Evolutionary conservation across 1,140 invertebrate genomes (phyloP).

Genomic region (Drosophila ambigua): DNA sequence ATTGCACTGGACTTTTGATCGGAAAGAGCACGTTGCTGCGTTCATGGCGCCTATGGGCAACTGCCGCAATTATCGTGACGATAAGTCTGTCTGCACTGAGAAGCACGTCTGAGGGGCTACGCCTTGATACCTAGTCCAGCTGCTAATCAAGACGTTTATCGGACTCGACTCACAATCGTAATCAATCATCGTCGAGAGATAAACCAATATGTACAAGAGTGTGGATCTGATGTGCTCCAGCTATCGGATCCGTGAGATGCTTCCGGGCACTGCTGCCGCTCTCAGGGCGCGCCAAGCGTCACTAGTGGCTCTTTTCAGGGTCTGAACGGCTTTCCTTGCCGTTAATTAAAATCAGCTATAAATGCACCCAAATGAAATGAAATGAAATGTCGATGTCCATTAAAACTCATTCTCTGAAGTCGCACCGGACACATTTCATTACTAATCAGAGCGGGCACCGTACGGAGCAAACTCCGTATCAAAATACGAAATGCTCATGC

Average conservation of each 20-base stretch:
- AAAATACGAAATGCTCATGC: constrained; percentile 50
- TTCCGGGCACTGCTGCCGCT: constrained; percentile 49
- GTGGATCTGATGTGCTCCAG: constrained; percentile 57
- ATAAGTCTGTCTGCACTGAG: not conserved
- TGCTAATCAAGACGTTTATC: constrained; percentile 64
- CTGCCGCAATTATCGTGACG: constrained; percentile 31
- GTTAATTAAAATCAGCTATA: constrained; percentile 46
- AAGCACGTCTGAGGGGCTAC: constrained; percentile 31
- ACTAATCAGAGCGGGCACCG: constrained; percentile 64
- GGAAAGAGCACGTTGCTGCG: constrained; percentile 28
- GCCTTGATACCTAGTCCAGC: constrained; percentile 31
- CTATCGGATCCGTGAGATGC: constrained; percentile 42
- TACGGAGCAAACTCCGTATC: no score
- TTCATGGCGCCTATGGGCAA: constrained; percentile 36
- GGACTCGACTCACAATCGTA: constrained; percentile 36
- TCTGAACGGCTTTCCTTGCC: constrained; percentile 13
- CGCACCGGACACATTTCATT: constrained; percentile 48
- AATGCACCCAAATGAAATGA: constrained; percentile 30
- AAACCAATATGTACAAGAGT: constrained; percentile 16
- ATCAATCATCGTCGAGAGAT: constrained; percentile 58
- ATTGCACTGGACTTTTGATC: not conserved
- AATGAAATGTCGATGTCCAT: constrained; percentile 31
- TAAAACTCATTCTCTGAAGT: constrained; percentile 57
- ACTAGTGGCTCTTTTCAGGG: constrained; percentile 30
- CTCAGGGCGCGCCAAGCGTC: no score